A percentile compares a stretch with the other conserved stretches of the same genome.
These are phyloP conservation scores for Drosophila jambulina DNA, from an alignment of 1,140 invertebrate genomes.

Conservation along the genomic window DNA sequence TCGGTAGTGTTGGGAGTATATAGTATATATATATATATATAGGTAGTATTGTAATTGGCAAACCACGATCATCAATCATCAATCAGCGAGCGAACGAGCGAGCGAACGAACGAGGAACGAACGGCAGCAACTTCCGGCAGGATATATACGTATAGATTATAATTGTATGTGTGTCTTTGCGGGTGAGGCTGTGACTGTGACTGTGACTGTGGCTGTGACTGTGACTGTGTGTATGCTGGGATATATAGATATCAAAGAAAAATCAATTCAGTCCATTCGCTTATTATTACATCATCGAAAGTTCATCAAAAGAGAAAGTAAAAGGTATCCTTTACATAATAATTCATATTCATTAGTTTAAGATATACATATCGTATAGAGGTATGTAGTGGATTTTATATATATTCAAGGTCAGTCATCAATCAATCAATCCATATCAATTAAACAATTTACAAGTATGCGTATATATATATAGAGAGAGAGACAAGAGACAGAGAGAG, in stretches of 20 bases:
- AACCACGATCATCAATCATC: slow-evolving; percentile 81
- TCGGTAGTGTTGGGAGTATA: slow-evolving; percentile 44
- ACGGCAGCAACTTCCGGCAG: slow-evolving; percentile 66
- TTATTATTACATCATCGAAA: slow-evolving; percentile 81
- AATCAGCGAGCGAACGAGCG: slow-evolving; percentile 73
- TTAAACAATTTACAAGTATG: slow-evolving; percentile 68
- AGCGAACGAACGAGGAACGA: slow-evolving; percentile 72
- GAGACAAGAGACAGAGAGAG: slow-evolving; percentile 53
- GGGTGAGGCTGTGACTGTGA: slow-evolving; percentile 30
- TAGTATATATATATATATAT: slow-evolving; percentile 42
- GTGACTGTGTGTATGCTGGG: slow-evolving; percentile 41
- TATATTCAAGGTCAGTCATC: slow-evolving; percentile 61
- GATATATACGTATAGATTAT: slow-evolving; percentile 55
- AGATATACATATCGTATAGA: slow-evolving; percentile 54
- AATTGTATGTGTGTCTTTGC: slow-evolving; percentile 40
- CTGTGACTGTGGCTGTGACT: slow-evolving; percentile 26
- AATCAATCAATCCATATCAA: slow-evolving; percentile 68
- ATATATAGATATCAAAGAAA: slow-evolving; percentile 79
- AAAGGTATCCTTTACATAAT: slow-evolving; percentile 63
- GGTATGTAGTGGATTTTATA: slow-evolving; percentile 53
- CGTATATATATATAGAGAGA: slow-evolving; percentile 58
- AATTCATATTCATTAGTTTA: slow-evolving; percentile 77
- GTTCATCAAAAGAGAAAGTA: slow-evolving; percentile 75
- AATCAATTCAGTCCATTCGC: slow-evolving; percentile 81
- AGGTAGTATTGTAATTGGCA: slow-evolving; percentile 74